These are phyloP conservation scores for Neodiprion pinetum DNA, from an alignment of 1,140 invertebrate species.

Conservation along the genomic window DNA sequence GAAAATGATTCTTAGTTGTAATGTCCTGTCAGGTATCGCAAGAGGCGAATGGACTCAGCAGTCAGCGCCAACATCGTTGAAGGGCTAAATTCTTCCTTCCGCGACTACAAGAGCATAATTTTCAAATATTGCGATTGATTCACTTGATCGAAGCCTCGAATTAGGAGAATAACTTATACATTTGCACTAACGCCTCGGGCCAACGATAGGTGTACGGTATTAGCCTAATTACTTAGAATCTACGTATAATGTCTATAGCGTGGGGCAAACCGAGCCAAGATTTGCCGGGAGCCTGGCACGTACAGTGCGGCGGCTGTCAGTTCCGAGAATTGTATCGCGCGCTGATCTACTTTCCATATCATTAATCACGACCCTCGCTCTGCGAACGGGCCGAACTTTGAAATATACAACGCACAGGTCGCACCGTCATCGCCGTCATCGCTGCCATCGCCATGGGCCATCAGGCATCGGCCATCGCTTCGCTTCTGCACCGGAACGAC, in stretches of 20 bases:
- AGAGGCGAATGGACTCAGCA: too few species aligned
- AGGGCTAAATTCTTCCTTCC: too few species aligned
- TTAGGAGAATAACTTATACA: too few species aligned
- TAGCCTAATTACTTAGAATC: neutral
- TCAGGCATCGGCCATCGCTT: neutral
- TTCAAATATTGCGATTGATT: too few species aligned
- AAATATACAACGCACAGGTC: neutral
- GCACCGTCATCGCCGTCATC: neutral
- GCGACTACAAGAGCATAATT: too few species aligned
- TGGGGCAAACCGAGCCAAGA: neutral
- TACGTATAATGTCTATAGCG: neutral
- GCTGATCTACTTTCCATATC: neutral
- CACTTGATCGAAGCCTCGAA: too few species aligned
- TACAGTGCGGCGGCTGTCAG: neutral
- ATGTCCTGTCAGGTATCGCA: too few species aligned
- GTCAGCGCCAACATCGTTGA: too few species aligned
- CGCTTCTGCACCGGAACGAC: neutral
- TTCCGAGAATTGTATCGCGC: neutral
- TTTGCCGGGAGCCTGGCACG: neutral
- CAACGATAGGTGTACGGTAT: neutral
- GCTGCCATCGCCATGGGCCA: neutral
- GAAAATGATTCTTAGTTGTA: too few species aligned
- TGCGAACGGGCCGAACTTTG: neutral
- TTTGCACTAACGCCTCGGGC: too few species aligned
- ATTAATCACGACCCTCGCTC: neutral